Evolutionary conservation across 2,113 vertebrate species (phyloP), one percentile per base, ranked within the genome.

Genomic region (Siniperca knerii): DNA sequence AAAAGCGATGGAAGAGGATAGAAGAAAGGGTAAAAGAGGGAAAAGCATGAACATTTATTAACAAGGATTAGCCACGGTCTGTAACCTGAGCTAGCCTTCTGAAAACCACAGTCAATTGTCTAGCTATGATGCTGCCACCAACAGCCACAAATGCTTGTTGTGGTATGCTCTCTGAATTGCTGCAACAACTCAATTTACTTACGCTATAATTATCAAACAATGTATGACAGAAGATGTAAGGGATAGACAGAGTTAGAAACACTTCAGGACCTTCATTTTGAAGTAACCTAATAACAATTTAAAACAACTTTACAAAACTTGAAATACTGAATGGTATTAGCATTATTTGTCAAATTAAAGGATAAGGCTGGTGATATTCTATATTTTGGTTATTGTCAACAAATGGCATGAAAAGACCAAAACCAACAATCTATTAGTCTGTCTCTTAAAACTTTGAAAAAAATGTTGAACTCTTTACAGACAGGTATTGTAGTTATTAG

Each of bases 51-150:
- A 20, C 2, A 48, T 77, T 12, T 50, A 40, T 60, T 66, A 72
- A 62, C 20, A 71, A 61, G 67, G 7, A 83, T 84, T 64, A 72
- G 52, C 72, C 57, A 55, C 50, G 11, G 50, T 65, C 66, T 80
- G 35, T 81, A 83, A 84, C 64, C 11, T 77, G 29, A 78, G 40
- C 67, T 16, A 23, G 20, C 10, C 11, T 57, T 77, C 35, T 57
- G 46, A 86, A 74, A 65, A 44, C 54, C 23, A 71, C 64, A 71
- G 23, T 46, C 67, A 83, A 13, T 21, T 77, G 55, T 69, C 23
- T 40, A 62, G 23, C 64, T 40, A 87, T 82, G 69, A 75, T 21
- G 23, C 64, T 75, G 23, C 40, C 44, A 48, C 23, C 25, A 48
- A n/a, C 2, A 4, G 61, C 12, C 15, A 46, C 40, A 46, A 54